These are phyloP conservation scores for Drosophila ustulata DNA, from an alignment of 2,888 invertebrate genomes.

Conservation along the genomic window DNA sequence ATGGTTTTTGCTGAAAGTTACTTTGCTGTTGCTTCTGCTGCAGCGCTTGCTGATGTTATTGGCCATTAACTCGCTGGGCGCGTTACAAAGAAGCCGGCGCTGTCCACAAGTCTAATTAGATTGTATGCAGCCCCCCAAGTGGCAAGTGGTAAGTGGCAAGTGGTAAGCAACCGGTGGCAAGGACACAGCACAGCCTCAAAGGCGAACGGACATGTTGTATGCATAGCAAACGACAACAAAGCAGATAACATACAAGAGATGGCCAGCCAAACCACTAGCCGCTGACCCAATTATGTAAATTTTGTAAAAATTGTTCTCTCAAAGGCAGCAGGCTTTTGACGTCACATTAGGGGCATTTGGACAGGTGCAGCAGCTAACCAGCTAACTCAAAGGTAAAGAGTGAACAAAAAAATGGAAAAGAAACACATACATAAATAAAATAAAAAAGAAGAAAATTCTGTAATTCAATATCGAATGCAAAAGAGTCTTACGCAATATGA, in stretches of 20 bases:
- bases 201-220: conserved; percentile 20
- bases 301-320: conserved; percentile 26
- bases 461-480: conserved; percentile 46
- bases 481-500: conserved; percentile 58
- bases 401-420: neutral
- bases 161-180: neutral
- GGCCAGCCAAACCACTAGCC: conserved; percentile 54
- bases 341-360: conserved; percentile 48
- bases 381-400: neutral
- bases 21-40: conserved; percentile 26
- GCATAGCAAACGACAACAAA: conserved; percentile 27
- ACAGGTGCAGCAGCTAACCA: conserved; percentile 9
- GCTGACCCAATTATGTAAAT: conserved; percentile 77
- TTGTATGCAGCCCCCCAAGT: conserved; percentile 11
- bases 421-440: neutral
- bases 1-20: conserved; percentile 50
- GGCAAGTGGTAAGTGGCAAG: conserved; percentile 1
- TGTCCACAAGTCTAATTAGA: conserved; percentile 52
- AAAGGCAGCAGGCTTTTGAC: conserved; percentile 51
- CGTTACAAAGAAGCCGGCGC: conserved; percentile 46
- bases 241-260: conserved; percentile 25
- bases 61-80: conserved; percentile 41
- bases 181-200: conserved; percentile 26
- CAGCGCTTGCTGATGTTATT: conserved; percentile 20
- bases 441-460: conserved; percentile 1